Percentiles rank a stretch among this genome's conserved stretches.
Conservation (phyloP, 2,113 vertebrate genomes). For the Holacanthus passer region DNA sequence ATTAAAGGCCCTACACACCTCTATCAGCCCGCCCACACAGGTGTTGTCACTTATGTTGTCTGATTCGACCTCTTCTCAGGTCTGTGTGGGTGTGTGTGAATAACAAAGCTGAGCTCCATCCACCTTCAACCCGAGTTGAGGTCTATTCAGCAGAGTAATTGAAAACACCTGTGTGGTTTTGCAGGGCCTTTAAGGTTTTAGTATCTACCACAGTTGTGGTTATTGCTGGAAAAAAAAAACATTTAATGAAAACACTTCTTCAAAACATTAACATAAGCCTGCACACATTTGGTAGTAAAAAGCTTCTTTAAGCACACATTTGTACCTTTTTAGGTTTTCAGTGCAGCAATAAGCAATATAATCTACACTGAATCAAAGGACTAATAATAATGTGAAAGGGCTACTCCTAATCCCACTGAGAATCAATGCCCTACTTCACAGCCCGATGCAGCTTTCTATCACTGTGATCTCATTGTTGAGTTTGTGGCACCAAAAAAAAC, state of each 20-base stretch:
- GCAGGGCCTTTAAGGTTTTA: not conserved
- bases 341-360: not conserved
- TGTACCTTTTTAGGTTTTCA: not conserved
- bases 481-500: not conserved
- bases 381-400: conserved; percentile 29
- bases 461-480: conserved; percentile 2
- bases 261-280: not conserved
- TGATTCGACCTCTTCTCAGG: not conserved
- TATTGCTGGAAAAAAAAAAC: not conserved
- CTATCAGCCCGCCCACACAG: not conserved
- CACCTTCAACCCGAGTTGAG: not conserved
- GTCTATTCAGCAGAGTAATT: conserved; percentile 3
- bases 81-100: not conserved
- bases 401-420: conserved; percentile 8
- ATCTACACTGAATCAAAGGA: not conserved
- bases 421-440: conserved; percentile 23
- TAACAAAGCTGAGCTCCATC: not conserved
- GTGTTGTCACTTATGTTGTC: not conserved
- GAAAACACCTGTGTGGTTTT: conserved; percentile 3
- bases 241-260: not conserved
- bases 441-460: not conserved
- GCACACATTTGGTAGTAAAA: not conserved
- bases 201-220: not conserved
- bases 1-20: not conserved
- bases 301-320: not conserved